Evolutionary conservation across 2,888 invertebrate genomes (phyloP), one percentile per base, ranked within the genome.

Genomic region (Dexiosoma caninum): DNA sequence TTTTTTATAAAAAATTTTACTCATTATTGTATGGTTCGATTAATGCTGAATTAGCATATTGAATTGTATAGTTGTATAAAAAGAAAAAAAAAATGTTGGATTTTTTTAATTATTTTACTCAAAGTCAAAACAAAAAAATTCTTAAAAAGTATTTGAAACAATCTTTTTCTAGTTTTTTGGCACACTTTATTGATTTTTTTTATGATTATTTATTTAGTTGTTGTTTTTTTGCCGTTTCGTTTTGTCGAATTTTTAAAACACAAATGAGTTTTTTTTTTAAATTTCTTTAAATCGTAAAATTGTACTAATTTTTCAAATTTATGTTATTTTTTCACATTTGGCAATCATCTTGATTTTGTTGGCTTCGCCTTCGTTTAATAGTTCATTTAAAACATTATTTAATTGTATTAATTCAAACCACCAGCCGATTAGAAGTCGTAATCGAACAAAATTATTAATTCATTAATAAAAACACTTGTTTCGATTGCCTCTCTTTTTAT

Each of bases 331-430:
- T 53, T 53, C 16, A 72, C 62, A 64, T 27, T 76, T 81, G 64
- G 37, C 76, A 81, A 64, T 81, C 67, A 77, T 76, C 80, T 81
- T 81, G 80, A 72, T 53, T 57, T 59, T 60, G 21, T 66, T 66
- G 42, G 40, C 59, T 27, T 76, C 51, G 30, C 23, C 40, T 44
- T 7, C 37, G 35, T 23, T 51, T 67, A 67, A 55, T 72, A 71
- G 35, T 72, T 60, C 37, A 60, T 55, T 64, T 55, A 57, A 69
- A 62, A 69, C 42, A 71, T 27, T 59, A 49, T 40, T 51, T 59
- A 64, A 44, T 75, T 66, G 12, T 70, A 57, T 64, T 51, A 27
- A 57, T 44, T 70, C 21, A 60, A 69, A 51, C 66, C 32, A 30
- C 14, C 19, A 49, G 21, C 14, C 30, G n/a, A 27, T 10, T 37